Conservation (phyloP, 2,113 vertebrate species). For the Lucifuga dentata region DNA sequence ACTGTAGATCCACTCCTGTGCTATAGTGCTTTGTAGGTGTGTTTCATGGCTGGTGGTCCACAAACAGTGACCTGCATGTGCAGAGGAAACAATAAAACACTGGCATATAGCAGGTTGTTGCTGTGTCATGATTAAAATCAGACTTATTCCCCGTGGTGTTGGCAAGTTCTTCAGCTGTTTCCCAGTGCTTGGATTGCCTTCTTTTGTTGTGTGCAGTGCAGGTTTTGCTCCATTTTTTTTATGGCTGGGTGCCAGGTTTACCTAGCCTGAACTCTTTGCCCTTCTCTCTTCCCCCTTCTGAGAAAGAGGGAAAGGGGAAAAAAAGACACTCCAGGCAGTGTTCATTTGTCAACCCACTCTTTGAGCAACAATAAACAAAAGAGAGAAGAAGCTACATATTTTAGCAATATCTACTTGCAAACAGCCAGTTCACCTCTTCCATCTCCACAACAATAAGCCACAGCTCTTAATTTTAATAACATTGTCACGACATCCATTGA, state of each 20-base stretch:
- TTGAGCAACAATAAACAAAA: constrained; percentile 65
- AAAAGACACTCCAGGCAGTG: constrained; percentile 48
- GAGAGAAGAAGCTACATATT: constrained; percentile 31
- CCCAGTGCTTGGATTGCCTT: constrained; percentile 37
- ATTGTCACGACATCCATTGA: constrained; percentile 25
- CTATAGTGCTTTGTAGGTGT: constrained; percentile 12
- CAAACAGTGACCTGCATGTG: constrained; percentile 14
- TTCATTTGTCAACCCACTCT: constrained; percentile 66
- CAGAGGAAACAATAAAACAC: constrained; percentile 18
- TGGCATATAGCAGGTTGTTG: constrained; percentile 24
- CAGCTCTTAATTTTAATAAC: constrained; percentile 17
- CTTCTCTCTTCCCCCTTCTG: constrained; percentile 45
- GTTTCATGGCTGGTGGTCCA: constrained; percentile 37
- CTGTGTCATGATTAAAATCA: constrained; percentile 36
- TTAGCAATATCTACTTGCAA: constrained; percentile 39
- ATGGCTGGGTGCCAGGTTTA: constrained; percentile 73
- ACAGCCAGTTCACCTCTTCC: constrained; percentile 13
- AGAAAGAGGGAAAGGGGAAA: constrained; percentile 43
- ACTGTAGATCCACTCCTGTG: constrained; percentile 20
- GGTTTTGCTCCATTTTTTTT: constrained; percentile 60
- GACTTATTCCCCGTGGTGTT: constrained; percentile 22
- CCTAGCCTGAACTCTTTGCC: constrained; percentile 77
- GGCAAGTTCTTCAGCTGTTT: constrained; percentile 11
- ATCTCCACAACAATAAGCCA: constrained; percentile 17
- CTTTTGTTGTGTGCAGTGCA: constrained; percentile 37